Conservation (phyloP, 1,140 invertebrate species). For the Drosophila bocqueti region DNA sequence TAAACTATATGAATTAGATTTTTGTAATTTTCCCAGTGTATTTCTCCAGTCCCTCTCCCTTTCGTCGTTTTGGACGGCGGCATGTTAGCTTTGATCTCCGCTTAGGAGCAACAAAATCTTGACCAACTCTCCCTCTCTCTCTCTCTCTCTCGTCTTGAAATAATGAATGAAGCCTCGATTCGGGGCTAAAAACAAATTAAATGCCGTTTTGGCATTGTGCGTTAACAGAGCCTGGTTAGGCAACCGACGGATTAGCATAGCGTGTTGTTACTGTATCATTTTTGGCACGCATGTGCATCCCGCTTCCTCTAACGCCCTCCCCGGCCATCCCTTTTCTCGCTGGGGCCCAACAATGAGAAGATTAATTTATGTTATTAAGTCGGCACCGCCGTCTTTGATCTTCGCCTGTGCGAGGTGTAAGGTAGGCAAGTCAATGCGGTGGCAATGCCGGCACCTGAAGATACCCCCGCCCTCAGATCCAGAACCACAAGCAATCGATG, state of each 20-base stretch:
- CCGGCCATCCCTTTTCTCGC: slow-evolving; percentile 5
- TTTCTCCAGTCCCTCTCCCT: slow-evolving; percentile 7
- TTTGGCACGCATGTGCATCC: slow-evolving; percentile 73
- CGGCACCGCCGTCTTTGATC: slow-evolving; percentile 78
- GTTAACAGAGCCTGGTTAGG: slow-evolving; percentile 76
- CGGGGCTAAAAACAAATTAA: slow-evolving; percentile 61
- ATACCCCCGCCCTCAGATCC: slow-evolving; percentile 16
- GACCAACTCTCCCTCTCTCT: slow-evolving; percentile 5
- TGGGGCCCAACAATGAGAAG: slow-evolving; percentile 75
- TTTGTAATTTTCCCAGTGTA: background rate
- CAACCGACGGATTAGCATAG: slow-evolving; percentile 58
- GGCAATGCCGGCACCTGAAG: slow-evolving; percentile 75
- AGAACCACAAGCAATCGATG: slow-evolving; percentile 55
- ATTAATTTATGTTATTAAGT: slow-evolving; percentile 85
- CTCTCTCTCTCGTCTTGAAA: slow-evolving; percentile 28
- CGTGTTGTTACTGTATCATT: slow-evolving; percentile 57
- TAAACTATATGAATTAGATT: background rate
- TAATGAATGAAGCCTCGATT: slow-evolving; percentile 79
- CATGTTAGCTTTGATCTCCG: slow-evolving; percentile 74
- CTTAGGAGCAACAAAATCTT: slow-evolving; percentile 55
- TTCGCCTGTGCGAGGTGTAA: slow-evolving; percentile 75
- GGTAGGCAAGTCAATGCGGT: slow-evolving; percentile 83
- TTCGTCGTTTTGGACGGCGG: slow-evolving; percentile 41
- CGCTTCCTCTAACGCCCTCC: slow-evolving; percentile 2
- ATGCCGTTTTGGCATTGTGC: slow-evolving; percentile 59